Base-by-base conservation (phyloP, 2,797 vertebrate genomes). In the Potorous gilbertii region DNA sequence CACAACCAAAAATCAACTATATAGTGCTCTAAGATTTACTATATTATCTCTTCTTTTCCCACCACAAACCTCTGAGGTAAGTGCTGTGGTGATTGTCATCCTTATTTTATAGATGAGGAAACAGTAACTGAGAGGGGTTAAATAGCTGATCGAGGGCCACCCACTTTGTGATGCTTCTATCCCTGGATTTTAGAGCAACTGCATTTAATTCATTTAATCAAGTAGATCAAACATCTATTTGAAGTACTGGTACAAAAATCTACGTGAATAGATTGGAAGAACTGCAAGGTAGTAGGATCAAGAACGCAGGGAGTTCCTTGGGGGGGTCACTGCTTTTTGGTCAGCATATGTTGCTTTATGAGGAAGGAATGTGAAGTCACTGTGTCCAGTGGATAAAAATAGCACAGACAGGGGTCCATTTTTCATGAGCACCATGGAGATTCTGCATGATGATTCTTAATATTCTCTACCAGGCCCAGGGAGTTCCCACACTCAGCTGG, bases 291-390 rank as follows among this genome's bases (percentile, higher is more conserved):
- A 40, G n/a, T 56, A 1, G 24, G 34, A 96, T 90, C 54, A 62
- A 56, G 93, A 81, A 90, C 91, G 93, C 40, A 24, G 56, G 93
- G 90, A 94, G 62, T 59, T 52, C 13, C 57, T 93, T 90, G 74
- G 94, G 93, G 27, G 56, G 91, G 91, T 52, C 56, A 59, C 14
- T 74, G 50, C 29, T 81, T 96, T 93, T 93, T 62, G 54, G 1
- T 56, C 62, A 94, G 66, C 56, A 90, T 89, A 29, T 95, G 94
- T 40, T 92, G 90, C 59, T 92, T n/a, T 50, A 94, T 54, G 40
- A 96, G 55, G 62, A 66, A 93, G 94, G 92, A 96, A 91, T 57
- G 94, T 96, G 96, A 96, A 96, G 97, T 97, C 95, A 96, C 29
- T 54, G 93, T 0, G 3, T 14, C 5, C 92, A 74, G 56, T 55